Evolutionary conservation across 2,113 vertebrate genomes (phyloP).

Genomic region (Oxyruncus cristatus): DNA sequence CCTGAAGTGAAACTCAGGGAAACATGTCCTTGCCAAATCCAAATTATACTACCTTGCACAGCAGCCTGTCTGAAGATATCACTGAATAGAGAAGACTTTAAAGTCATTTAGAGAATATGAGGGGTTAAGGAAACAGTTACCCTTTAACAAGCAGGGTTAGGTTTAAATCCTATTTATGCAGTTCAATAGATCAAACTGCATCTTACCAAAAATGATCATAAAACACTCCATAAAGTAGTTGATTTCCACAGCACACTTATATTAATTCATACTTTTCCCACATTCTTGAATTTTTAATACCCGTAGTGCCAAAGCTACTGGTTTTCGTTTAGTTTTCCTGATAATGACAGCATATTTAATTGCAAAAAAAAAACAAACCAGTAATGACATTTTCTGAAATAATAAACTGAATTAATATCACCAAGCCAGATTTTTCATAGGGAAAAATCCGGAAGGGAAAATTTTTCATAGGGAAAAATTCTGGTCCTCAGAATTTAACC

Average conservation of each 20-base stretch:
- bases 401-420: neutral
- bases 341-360: neutral
- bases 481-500: neutral
- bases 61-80: neutral
- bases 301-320: neutral
- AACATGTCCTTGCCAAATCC: fast-evolving
- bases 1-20: neutral
- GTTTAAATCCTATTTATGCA: neutral
- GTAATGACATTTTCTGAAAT: neutral
- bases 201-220: neutral
- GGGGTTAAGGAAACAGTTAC: neutral
- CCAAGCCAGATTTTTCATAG: neutral
- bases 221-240: neutral
- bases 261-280: neutral
- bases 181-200: neutral
- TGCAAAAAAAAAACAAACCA: neutral
- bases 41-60: neutral
- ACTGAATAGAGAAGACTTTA: neutral
- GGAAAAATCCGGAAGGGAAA: too few relatives aligned
- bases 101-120: neutral
- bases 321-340: neutral
- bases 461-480: too few relatives aligned
- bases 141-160: neutral
- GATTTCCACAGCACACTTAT: neutral
- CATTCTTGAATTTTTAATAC: neutral